Evolutionary conservation across 2,888 invertebrate genomes (phyloP), one percentile per base, ranked within the genome.

Genomic region (Habrosyne pyritoides): DNA sequence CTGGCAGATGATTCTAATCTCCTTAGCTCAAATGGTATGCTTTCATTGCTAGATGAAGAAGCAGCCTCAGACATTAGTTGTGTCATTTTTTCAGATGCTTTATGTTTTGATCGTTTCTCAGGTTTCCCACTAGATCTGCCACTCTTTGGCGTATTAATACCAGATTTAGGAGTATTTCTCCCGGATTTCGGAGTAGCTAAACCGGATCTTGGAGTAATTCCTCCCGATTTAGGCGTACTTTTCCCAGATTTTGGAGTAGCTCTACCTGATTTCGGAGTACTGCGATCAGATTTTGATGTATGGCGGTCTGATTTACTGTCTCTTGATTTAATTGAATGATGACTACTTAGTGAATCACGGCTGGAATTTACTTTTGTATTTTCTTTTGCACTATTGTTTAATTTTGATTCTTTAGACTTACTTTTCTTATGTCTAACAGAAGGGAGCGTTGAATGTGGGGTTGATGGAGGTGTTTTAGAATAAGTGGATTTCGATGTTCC

Each of bases 41-140:
- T 94, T 61, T 94, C 92, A 62, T 94, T 93, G 63, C 94, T 94
- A 1, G 94, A 94, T 47, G 94, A 94, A 18, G 94, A 94, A 58
- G 94, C 94, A 0, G 93, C 94, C 71, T 92, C 93, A 24, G 93
- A 93, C 89, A 93, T 93, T 47, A 93, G 73, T 65, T 92, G 92
- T 21, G 90, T 87, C 93, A 93, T 93, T 77, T 93, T 93, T 68
- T 93, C 93, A 0, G 93, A 93, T 21, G 93, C 81, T 73, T 88
- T 93, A 66, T 93, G 89, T 69, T 93, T 92, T 5, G 84, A 78
- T 33, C 87, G 88, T 74, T 86, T 92, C 76, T 86, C 91, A 64
- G 89, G 86, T 66, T 93, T 93, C 6, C 91, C 89, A 63, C 87
- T 89, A 5, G 93, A 92, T 71, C 94, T 89, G 21, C 94, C 93